These are phyloP conservation scores for Caenorhabditis sinica DNA, from an alignment of 2,888 invertebrate species.

Conservation along the genomic window DNA sequence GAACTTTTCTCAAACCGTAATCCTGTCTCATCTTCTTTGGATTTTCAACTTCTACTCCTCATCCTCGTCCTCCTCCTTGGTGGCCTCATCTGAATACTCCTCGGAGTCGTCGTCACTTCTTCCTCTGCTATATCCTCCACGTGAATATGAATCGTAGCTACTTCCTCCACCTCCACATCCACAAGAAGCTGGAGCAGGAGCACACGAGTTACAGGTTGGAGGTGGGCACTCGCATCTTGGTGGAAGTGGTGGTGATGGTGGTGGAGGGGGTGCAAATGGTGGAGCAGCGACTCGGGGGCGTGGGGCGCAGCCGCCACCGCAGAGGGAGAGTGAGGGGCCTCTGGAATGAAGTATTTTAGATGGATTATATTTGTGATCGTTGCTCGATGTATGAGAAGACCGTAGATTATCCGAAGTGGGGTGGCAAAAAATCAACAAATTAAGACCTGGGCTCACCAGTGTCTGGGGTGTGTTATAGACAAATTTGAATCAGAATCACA, in stretches of 20 bases:
- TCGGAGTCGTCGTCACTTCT: conserved; percentile 17
- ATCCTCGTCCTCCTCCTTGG: conserved; percentile 22
- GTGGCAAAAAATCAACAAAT: no score
- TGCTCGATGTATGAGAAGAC: no score
- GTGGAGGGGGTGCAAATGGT: conserved; percentile 45
- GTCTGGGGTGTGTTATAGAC: no score
- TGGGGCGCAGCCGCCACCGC: conserved; percentile 61
- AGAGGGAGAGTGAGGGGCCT: conserved; percentile 54
- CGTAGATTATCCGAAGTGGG: no score
- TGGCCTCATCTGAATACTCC: conserved; percentile 26
- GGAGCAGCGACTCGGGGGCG: conserved; percentile 62
- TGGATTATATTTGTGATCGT: no score
- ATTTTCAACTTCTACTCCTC: not conserved
- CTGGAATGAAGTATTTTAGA: conserved; percentile 23
- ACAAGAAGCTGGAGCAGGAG: conserved; percentile 63
- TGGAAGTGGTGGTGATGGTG: conserved; percentile 57
- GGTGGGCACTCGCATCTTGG: conserved; percentile 62
- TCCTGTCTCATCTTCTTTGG: conserved; percentile 4
- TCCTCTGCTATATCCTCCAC: conserved; percentile 19
- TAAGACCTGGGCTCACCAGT: no score
- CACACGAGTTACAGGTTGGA: conserved; percentile 62
- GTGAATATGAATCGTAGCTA: conserved; percentile 19
- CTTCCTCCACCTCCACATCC: conserved; percentile 65
- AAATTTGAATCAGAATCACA: no score
- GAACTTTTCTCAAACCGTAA: not conserved